These are phyloP conservation scores for Hyaena hyaena DNA, from an alignment of 2,113 vertebrate genomes.

Conservation along the genomic window DNA sequence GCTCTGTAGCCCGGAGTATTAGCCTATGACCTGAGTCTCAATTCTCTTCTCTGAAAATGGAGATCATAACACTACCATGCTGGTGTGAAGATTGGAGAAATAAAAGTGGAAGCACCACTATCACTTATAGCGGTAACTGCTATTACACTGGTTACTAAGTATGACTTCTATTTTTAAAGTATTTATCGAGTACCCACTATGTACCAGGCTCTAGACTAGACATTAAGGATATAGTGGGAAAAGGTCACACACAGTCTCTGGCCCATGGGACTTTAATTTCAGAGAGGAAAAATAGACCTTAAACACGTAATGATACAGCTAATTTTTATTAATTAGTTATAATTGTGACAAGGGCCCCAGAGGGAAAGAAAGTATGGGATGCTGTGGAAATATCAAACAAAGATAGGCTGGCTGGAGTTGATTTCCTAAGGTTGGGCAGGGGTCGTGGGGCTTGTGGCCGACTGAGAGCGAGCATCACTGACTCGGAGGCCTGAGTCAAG, in stretches of 20 bases:
- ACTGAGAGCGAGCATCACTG: fast-evolving
- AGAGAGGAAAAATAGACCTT: neutral
- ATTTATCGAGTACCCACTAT: neutral
- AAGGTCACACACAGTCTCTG: neutral
- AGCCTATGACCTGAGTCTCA: neutral
- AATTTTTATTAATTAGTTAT: neutral
- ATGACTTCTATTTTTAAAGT: neutral
- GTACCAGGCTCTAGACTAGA: neutral
- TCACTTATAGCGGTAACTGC: neutral
- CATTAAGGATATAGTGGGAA: neutral
- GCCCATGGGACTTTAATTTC: neutral
- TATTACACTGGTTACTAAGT: neutral
- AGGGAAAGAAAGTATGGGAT: neutral
- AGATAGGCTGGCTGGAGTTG: neutral
- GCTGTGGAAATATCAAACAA: neutral
- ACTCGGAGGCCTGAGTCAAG: neutral
- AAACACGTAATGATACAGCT: neutral
- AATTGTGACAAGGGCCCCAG: neutral
- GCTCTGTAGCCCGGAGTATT: neutral
- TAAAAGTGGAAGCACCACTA: neutral
- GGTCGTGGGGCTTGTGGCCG: fast-evolving
- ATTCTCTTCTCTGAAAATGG: neutral
- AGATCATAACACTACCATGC: neutral
- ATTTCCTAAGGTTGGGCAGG: neutral
- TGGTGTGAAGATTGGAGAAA: neutral